Conservation (phyloP, 2,888 invertebrate genomes). For the Merodon equestris region DNA sequence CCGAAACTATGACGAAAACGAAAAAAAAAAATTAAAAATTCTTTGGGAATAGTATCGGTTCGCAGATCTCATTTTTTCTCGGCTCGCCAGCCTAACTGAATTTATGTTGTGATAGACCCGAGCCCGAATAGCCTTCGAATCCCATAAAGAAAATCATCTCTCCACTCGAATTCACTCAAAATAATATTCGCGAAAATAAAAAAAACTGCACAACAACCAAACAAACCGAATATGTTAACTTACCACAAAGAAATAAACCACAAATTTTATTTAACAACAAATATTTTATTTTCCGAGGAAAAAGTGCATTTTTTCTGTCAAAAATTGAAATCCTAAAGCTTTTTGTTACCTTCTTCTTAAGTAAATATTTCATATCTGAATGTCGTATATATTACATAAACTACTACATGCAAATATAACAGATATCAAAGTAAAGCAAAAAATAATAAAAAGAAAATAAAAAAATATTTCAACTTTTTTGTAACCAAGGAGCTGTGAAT, state of each 20-base stretch:
- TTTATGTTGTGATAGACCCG: no score
- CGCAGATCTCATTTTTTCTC: no score
- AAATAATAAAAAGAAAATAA: conserved; percentile 48
- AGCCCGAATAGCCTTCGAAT: no score
- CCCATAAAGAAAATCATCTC: no score
- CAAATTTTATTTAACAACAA: conserved; percentile 39
- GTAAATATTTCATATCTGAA: conserved; percentile 31
- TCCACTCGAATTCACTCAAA: no score
- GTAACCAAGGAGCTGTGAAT: conserved; percentile 79
- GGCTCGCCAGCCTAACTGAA: no score
- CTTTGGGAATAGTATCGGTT: no score
- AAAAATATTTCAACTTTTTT: conserved; percentile 70
- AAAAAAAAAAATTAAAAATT: no score
- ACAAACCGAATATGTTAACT: conserved; percentile 21
- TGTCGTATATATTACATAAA: conserved; percentile 28
- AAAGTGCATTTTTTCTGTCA: conserved; percentile 26
- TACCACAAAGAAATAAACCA: conserved; percentile 55
- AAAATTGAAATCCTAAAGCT: not conserved
- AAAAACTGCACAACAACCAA: conserved; percentile 34
- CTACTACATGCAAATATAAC: conserved; percentile 40
- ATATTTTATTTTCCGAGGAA: not conserved
- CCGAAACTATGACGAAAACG: no score
- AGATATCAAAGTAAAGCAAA: conserved; percentile 41
- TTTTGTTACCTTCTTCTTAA: not conserved
- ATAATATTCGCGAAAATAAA: no score